Evolutionary conservation across 2,888 invertebrate species (phyloP), one percentile per base, ranked within the genome.

Genomic region (Amphipoea lucens): DNA sequence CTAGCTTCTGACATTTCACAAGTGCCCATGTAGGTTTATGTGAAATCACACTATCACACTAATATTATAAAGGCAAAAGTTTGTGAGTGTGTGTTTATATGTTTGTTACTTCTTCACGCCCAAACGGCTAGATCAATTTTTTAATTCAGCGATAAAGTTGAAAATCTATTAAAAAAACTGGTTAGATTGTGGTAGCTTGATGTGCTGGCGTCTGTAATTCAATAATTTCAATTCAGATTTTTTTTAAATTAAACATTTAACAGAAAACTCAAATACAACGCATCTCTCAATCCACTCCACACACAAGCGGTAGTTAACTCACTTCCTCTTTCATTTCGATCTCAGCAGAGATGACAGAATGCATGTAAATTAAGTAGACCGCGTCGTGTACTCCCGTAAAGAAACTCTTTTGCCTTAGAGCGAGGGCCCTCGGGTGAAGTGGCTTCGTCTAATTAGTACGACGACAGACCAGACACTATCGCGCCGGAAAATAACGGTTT

Each of bases 371-470:
- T 88, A 90, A 91, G 90, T 90, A 88, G 89, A 90, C 86, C 83
- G 87, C 83, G 81, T 84, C 86, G 68, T 89, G 88, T 87, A 80
- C 81, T 87, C 65, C 62, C 71, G 88, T 89, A 90, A 90, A 92
- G 91, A 90, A 88, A 88, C 90, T 88, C 86, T 86, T 85, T 90
- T 82, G 88, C 83, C 91, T 92, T 85, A 85, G 77, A 83, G 79
- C 72, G 80, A 93, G 93, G 75, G 92, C 91, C 74, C 92, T 93
- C 87, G 82, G 78, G 79, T 89, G 74, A 86, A 93, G 93, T 84
- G 90, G 80, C 87, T 74, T 60, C 88, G 88, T 86, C 93, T 93
- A 93, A 93, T 93, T 93, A 93, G 93, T 89, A 88, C 78, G 84
- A 81, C 78, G 84, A 85, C 85, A 82, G 80, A 69, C 77, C 73